Conservation (phyloP, 1,140 invertebrate genomes). For the Ooceraea biroi region DNA sequence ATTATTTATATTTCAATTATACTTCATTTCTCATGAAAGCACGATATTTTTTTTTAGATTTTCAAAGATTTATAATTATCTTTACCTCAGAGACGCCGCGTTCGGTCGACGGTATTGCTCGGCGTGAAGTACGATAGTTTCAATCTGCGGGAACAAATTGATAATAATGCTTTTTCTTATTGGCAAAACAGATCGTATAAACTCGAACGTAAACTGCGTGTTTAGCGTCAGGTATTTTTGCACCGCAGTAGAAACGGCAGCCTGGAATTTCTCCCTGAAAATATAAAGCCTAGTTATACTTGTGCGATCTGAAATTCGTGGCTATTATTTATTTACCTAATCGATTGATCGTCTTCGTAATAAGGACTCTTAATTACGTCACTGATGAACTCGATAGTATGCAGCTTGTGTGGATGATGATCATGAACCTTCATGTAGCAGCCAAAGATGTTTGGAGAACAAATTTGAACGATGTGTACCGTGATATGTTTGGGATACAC, state of each 20-base stretch:
- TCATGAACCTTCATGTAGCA: slow-evolving; percentile 82
- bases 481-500: slow-evolving; percentile 70
- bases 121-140: slow-evolving; percentile 73
- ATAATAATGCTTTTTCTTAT: slow-evolving; percentile 71
- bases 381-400: slow-evolving; percentile 79
- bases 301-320: slow-evolving; percentile 14
- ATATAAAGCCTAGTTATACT: slow-evolving; percentile 47
- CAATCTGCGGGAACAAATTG: slow-evolving; percentile 70
- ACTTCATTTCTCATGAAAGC: background rate
- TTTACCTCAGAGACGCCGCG: slow-evolving; percentile 79
- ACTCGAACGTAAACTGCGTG: slow-evolving; percentile 76
- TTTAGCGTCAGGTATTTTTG: slow-evolving; percentile 72
- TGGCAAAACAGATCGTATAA: slow-evolving; percentile 73
- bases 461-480: slow-evolving; percentile 79
- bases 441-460: slow-evolving; percentile 75
- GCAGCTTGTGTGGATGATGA: slow-evolving; percentile 81
- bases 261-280: slow-evolving; percentile 78
- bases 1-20: background rate
- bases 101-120: slow-evolving; percentile 75
- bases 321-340: slow-evolving; percentile 73
- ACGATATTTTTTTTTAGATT: slow-evolving; percentile 6
- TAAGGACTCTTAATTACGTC: slow-evolving; percentile 76
- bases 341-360: slow-evolving; percentile 71
- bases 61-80: slow-evolving; percentile 38
- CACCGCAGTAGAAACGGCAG: slow-evolving; percentile 64